Base-by-base conservation (phyloP, 2,113 vertebrate genomes). In the Tachycineta bicolor region DNA sequence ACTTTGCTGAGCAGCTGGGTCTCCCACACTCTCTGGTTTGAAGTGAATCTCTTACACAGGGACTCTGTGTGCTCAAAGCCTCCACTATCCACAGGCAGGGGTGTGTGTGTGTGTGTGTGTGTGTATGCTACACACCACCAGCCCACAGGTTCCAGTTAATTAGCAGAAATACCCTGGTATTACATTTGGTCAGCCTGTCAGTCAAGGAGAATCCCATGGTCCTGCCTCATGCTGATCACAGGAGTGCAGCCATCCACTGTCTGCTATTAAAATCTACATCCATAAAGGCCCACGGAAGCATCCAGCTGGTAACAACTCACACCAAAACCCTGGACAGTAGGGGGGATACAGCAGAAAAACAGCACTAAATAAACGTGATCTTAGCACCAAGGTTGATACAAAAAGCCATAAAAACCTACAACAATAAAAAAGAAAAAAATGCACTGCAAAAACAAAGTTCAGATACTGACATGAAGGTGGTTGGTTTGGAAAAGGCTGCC, bases 281-380 rank as follows among this genome's bases (percentile, higher is more conserved):
- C 44, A 1, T 3, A 12, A 43, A 34, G 58, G 13, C 15, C 6
- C 21, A 3, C 13, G 47, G 84, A 23, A 77, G 68, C 46, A 39
- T 33, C 75, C 70, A 50, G 78, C 53, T 71, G 49, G 22, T 39
- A 22, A 28, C 6, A 8, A 4, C 79, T 84, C 82, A 5, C 75
- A 39, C 6, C 46, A 52, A 59, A 64, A 21, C 34, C 43, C 34
- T 14, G 11, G 26, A 24, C 23, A 60, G n/a, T 11, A 59, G 23
- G 10, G 10, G 41, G 49, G 56, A 62, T 19, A 21, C 65, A 65
- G 31, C 87, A 34, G 62, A 75, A 87, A 91, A 93, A n/a, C 15
- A 22, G 14, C 94, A 56, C 34, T 84, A 89, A 94, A 95, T 63
- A 87, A 84, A 80, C 33, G 76, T 41, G 46, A 23, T 44, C 49